Conservation (phyloP, 2,113 vertebrate species). For the Nothobranchius furzeri region DNA sequence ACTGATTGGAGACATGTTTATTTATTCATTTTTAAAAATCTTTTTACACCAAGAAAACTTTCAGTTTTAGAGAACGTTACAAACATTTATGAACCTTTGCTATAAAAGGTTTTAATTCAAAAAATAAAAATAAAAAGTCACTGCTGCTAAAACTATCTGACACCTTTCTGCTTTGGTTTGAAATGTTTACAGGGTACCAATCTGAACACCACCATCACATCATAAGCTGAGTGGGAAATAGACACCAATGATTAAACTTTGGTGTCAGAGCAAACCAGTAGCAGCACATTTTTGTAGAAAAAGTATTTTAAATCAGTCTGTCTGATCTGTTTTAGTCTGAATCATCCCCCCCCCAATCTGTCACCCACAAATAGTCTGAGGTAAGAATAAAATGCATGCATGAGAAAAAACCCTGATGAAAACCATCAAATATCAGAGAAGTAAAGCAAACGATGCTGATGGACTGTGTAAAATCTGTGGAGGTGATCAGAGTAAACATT, state of each 20-base stretch:
- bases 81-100: slow-evolving; percentile 48
- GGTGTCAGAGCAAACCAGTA: slow-evolving; percentile 51
- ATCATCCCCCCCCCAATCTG: slow-evolving; percentile 46
- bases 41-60: slow-evolving; percentile 37
- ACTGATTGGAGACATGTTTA: slow-evolving; percentile 41
- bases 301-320: slow-evolving; percentile 22
- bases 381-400: slow-evolving; percentile 42
- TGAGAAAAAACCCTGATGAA: slow-evolving; percentile 33
- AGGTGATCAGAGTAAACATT: slow-evolving; percentile 57
- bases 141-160: slow-evolving; percentile 46
- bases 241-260: slow-evolving; percentile 43
- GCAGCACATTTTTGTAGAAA: slow-evolving; percentile 53
- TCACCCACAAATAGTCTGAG: slow-evolving; percentile 54
- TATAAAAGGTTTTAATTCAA: slow-evolving; percentile 45
- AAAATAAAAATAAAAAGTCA: slow-evolving; percentile 19
- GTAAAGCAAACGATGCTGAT: slow-evolving; percentile 47
- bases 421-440: slow-evolving; percentile 48
- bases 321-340: slow-evolving; percentile 52
- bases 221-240: slow-evolving; percentile 28
- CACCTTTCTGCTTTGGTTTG: slow-evolving; percentile 48
- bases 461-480: slow-evolving; percentile 59
- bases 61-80: slow-evolving; percentile 45
- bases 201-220: slow-evolving; percentile 44
- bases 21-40: background rate
- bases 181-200: slow-evolving; percentile 51